phyloP scores from a whole-genome alignment of 2,113 vertebrate genomes.

The Columba livia region DNA sequence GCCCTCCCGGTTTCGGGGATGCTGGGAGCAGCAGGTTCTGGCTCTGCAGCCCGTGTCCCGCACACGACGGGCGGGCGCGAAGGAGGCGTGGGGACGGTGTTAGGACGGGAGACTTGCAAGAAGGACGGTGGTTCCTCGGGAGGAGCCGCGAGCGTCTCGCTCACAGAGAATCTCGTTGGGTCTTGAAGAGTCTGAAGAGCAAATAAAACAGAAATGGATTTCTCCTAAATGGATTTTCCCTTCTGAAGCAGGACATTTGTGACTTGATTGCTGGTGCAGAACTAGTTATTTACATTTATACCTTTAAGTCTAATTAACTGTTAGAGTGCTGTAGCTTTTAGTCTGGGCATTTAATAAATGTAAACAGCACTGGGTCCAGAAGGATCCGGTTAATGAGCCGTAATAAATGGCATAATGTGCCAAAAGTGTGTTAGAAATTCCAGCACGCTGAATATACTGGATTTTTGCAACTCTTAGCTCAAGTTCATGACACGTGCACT shows the following conservation, averaged over 20 bases:
- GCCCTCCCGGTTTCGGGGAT: neutral
- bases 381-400: neutral
- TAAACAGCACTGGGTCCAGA: neutral
- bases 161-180: neutral
- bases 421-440: neutral
- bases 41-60: rapidly evolving
- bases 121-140: neutral
- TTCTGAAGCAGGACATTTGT: neutral
- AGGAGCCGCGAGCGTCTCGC: neutral
- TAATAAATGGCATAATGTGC: neutral
- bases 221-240: neutral
- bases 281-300: neutral
- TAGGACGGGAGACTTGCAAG: neutral
- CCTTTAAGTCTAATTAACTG: slow-evolving; percentile 14
- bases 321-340: neutral
- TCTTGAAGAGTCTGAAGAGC: neutral
- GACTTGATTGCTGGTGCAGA: neutral
- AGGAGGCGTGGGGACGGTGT: neutral
- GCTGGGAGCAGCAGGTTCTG: neutral
- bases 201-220: neutral
- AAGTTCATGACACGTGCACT: neutral
- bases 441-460: neutral
- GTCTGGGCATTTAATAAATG: neutral
- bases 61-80: neutral
- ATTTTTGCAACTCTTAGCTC: neutral